Conservation (phyloP, 2,888 invertebrate species). For the Eupithecia vulgata region DNA sequence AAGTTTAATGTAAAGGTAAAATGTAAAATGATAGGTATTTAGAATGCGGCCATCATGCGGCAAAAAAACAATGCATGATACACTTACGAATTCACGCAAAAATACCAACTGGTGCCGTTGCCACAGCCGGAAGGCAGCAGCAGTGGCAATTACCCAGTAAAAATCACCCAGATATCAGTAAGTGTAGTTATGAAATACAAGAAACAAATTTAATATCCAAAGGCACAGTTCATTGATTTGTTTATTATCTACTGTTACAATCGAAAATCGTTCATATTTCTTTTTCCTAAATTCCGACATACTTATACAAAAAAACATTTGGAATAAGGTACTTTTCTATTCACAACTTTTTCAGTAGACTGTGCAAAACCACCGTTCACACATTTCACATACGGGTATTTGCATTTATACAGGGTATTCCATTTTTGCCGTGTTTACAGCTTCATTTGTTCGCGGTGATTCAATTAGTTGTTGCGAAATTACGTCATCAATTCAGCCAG, state of each 20-base stretch:
- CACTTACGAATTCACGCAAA: too few species aligned
- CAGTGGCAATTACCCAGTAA: not conserved
- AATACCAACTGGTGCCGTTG: too few species aligned
- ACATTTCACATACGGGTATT: constrained; percentile 7
- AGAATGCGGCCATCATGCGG: too few species aligned
- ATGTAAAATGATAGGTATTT: too few species aligned
- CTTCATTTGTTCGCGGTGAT: constrained; percentile 13
- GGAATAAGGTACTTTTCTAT: not conserved
- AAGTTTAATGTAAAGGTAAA: too few species aligned
- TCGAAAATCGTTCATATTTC: not conserved
- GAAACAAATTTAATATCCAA: not conserved
- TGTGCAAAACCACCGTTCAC: not conserved
- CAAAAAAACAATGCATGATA: too few species aligned
- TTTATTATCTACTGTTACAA: not conserved
- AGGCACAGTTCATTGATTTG: not conserved
- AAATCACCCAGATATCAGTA: not conserved
- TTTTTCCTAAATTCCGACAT: not conserved
- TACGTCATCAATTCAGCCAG: constrained; percentile 24
- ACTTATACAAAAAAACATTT: not conserved
- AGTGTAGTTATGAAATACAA: not conserved
- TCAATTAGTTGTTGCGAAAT: constrained; percentile 28
- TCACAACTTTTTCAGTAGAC: not conserved
- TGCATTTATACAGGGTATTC: constrained; percentile 5
- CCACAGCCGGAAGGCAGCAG: too few species aligned
- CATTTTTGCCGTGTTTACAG: not conserved